phyloP scores from a whole-genome alignment of 2,888 invertebrate genomes.

The Salticus scenicus region DNA sequence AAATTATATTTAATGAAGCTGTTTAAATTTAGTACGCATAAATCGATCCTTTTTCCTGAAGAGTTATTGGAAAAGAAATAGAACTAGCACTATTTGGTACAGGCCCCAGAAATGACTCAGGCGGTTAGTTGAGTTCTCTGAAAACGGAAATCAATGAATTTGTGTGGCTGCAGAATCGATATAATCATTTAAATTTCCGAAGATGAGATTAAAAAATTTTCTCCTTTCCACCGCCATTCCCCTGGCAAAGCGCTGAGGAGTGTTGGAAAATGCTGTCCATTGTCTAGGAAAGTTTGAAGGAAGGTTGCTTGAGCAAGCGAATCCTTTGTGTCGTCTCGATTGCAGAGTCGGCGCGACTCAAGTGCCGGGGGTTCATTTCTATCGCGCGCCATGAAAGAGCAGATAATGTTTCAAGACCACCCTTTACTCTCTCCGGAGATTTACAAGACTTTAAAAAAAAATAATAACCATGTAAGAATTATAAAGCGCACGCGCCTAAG shows the following conservation, averaged over 20 bases:
- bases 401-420: slow-evolving; percentile 27
- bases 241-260: too few relatives aligned
- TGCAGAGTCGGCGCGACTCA: slow-evolving; percentile 36
- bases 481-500: too few relatives aligned
- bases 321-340: slow-evolving; percentile 21
- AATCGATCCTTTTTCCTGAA: too few relatives aligned
- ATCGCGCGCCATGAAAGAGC: neutral
- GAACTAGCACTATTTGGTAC: too few relatives aligned
- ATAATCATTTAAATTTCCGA: neutral
- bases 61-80: too few relatives aligned
- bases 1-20: too few relatives aligned
- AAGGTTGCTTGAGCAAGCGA: slow-evolving; percentile 40
- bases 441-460: too few relatives aligned
- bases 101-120: too few relatives aligned
- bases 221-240: neutral
- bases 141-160: neutral
- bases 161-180: neutral
- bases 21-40: too few relatives aligned
- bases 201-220: neutral
- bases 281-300: slow-evolving; percentile 13
- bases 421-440: neutral
- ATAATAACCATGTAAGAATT: too few relatives aligned
- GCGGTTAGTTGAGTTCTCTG: too few relatives aligned
- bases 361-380: slow-evolving; percentile 13
- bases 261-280: slow-evolving; percentile 24